Evolutionary conservation across 2,113 vertebrate genomes (phyloP).

Genomic region (Xiphias gladius): DNA sequence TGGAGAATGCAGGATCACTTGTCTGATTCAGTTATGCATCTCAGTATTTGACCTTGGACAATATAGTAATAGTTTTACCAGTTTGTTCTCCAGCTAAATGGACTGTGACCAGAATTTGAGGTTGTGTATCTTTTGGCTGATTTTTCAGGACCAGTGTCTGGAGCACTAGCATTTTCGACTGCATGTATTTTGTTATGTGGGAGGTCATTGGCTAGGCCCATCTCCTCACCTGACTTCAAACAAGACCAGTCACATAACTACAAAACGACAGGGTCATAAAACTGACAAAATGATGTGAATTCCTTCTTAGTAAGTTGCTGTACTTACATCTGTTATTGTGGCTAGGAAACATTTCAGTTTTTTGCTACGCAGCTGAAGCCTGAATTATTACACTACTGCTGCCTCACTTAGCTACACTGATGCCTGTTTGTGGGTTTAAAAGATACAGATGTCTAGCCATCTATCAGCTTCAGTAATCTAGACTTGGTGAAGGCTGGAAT

Average conservation of each 20-base stretch:
- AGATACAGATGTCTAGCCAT: conserved; percentile 49
- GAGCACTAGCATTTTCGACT: conserved; percentile 29
- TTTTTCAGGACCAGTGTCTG: conserved; percentile 68
- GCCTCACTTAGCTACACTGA: conserved; percentile 21
- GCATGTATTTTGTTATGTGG: conserved; percentile 32
- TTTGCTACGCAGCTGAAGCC: conserved; percentile 21
- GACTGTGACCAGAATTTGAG: conserved; percentile 67
- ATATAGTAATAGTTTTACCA: conserved; percentile 81
- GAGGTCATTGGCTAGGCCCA: conserved; percentile 47
- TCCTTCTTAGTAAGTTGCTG: neutral
- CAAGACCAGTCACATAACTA: conserved; percentile 7
- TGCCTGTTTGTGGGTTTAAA: conserved; percentile 32
- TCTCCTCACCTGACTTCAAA: conserved; percentile 61
- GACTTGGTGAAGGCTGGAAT: conserved; percentile 37
- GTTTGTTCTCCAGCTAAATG: conserved; percentile 68
- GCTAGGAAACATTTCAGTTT: neutral
- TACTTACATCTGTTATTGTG: conserved; percentile 39
- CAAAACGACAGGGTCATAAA: conserved; percentile 33
- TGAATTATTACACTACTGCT: conserved; percentile 35
- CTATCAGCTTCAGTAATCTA: conserved; percentile 42
- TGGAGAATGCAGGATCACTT: conserved; percentile 17
- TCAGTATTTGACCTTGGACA: conserved; percentile 58
- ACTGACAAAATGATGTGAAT: conserved; percentile 22
- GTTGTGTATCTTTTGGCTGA: conserved; percentile 65
- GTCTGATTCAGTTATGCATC: conserved; percentile 46